Conservation (phyloP, 2,888 invertebrate species). For the Acanthococcus lagerstroemiae region DNA sequence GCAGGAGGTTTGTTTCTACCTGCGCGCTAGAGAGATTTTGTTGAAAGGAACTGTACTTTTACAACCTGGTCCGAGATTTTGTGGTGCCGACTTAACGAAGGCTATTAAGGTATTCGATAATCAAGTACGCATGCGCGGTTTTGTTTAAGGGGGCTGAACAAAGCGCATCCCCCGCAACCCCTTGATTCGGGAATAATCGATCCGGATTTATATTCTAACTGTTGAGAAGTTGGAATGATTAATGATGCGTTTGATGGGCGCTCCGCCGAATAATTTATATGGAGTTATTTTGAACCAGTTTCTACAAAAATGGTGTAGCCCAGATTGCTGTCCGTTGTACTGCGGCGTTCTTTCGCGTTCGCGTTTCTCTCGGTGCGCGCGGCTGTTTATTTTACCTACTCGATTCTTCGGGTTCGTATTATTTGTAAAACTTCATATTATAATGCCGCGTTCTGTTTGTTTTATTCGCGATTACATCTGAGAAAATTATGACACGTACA, state of each 20-base stretch:
- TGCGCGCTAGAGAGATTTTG: neutral
- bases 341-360: no score
- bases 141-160: neutral
- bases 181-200: neutral
- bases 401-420: no score
- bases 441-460: no score
- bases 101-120: neutral
- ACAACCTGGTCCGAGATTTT: neutral
- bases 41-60: constrained; percentile 27
- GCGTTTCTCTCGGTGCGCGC: no score
- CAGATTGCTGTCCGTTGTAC: neutral
- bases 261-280: constrained; percentile 9
- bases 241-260: constrained; percentile 10
- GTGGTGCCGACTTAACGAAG: neutral
- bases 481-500: no score
- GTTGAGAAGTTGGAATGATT: constrained; percentile 1
- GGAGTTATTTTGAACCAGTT: constrained; percentile 15
- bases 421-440: no score
- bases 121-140: neutral
- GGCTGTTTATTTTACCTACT: no score
- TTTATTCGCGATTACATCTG: no score
- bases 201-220: neutral
- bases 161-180: neutral
- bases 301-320: neutral
- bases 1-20: no score